Percentiles rank a stretch among this genome's conserved stretches.
Evolutionary conservation across 2,888 invertebrate genomes (phyloP).

Genomic region (Thereva unica): DNA sequence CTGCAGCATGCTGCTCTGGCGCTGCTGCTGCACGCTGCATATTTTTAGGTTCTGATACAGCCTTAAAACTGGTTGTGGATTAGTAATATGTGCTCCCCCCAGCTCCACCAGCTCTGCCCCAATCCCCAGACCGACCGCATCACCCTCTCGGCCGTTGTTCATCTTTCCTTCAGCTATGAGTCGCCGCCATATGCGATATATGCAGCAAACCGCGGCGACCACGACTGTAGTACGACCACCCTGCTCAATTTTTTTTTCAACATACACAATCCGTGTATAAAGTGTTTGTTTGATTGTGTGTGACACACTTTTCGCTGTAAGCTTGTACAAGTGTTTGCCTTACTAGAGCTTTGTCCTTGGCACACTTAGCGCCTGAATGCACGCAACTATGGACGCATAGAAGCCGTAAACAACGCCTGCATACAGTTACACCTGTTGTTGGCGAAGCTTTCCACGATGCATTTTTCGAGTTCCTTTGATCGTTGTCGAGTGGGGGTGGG

Average conservation of each 20-base stretch:
- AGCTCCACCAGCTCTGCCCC: too few species aligned
- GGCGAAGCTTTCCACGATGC: slow-evolving; percentile 7
- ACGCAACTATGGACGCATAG: slow-evolving; percentile 36
- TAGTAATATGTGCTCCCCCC: too few species aligned
- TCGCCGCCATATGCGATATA: too few species aligned
- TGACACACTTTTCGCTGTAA: slow-evolving; percentile 15
- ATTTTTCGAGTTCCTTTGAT: background rate
- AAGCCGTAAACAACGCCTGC: slow-evolving; percentile 12
- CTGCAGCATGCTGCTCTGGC: too few species aligned
- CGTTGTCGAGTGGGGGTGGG: too few species aligned
- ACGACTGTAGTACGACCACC: too few species aligned
- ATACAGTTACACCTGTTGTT: slow-evolving; percentile 14
- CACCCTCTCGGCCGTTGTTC: background rate
- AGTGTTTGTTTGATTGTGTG: slow-evolving; percentile 10
- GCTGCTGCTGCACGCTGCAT: too few species aligned
- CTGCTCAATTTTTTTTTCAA: too few species aligned
- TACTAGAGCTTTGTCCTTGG: slow-evolving; percentile 44
- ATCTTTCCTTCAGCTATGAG: background rate
- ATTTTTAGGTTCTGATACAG: too few species aligned
- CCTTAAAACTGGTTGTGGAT: too few species aligned
- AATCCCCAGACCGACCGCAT: background rate
- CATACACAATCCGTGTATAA: too few species aligned
- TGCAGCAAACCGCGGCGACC: too few species aligned
- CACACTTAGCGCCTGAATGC: slow-evolving; percentile 45
- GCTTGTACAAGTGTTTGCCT: slow-evolving; percentile 20